phyloP scores from a whole-genome alignment of 2,113 vertebrate species.

The Cyprinodon variegatus region DNA sequence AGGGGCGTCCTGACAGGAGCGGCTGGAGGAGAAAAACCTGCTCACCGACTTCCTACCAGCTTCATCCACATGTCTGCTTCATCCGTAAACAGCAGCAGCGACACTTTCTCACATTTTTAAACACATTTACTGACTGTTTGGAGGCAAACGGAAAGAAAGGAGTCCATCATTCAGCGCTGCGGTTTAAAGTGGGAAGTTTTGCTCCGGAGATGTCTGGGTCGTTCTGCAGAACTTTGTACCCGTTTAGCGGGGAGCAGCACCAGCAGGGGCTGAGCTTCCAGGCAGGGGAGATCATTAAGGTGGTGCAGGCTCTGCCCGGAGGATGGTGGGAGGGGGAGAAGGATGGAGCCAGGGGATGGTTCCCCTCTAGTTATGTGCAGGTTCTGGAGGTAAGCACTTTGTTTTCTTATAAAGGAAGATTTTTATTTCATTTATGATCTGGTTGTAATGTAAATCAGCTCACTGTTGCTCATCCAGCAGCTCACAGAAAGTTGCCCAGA shows the following conservation, averaged over 20 bases:
- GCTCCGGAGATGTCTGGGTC: constrained; percentile 75
- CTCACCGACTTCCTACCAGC: constrained; percentile 18
- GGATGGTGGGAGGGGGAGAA: constrained; percentile 99
- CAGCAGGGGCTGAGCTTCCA: constrained; percentile 90
- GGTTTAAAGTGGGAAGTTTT: background rate
- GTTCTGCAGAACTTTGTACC: constrained; percentile 89
- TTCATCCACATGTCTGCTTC: background rate
- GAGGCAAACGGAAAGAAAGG: background rate
- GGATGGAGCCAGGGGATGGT: constrained; percentile 91
- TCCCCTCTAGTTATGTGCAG: constrained; percentile 95
- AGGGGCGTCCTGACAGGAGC: constrained; percentile 17
- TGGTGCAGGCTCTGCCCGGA: constrained; percentile 88
- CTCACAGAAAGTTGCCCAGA: background rate
- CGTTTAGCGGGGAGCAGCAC: constrained; percentile 91
- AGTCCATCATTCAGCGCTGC: background rate
- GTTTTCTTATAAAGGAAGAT: background rate
- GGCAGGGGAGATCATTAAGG: constrained; percentile 88
- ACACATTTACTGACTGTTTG: background rate
- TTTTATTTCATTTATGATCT: background rate
- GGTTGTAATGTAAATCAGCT: no score
- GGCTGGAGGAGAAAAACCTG: constrained; percentile 42
- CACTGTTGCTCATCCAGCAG: no score
- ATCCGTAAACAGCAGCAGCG: background rate
- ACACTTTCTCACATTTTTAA: background rate
- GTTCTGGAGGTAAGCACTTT: constrained; percentile 88